phyloP scores from a whole-genome alignment of 2,113 vertebrate genomes.

The Ctenodactylus gundi region DNA sequence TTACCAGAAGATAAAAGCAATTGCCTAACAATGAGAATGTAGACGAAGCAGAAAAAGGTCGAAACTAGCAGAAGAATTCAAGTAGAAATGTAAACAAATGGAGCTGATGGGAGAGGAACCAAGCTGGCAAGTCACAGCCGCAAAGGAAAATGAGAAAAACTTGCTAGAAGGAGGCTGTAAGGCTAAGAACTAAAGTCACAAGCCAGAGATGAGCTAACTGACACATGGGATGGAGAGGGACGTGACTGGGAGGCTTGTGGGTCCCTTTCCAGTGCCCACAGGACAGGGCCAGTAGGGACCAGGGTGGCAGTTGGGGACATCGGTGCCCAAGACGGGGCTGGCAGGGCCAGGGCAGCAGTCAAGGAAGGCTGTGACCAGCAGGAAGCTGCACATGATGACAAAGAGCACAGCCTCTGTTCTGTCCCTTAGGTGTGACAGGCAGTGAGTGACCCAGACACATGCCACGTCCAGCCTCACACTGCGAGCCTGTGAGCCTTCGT shows the following conservation, averaged over 20 bases:
- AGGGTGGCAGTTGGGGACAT: no score
- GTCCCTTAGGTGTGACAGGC: no score
- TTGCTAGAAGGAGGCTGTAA: neutral
- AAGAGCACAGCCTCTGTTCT: neutral
- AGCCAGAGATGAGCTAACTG: fast-evolving
- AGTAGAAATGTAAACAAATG: fast-evolving
- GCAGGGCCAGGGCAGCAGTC: no score
- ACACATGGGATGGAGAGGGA: fast-evolving
- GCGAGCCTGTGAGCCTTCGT: no score
- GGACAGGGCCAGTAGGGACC: no score
- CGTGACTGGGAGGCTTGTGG: neutral
- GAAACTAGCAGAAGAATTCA: fast-evolving
- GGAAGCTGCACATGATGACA: neutral
- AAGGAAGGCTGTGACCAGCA: no score
- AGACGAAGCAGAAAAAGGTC: no score
- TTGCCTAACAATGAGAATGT: neutral
- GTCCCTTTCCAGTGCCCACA: no score
- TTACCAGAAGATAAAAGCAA: neutral
- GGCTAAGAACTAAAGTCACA: neutral
- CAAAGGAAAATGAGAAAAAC: fast-evolving
- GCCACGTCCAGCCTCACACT: no score
- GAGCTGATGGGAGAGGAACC: fast-evolving
- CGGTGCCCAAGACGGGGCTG: no score
- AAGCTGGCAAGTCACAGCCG: fast-evolving
- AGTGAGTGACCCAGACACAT: no score